phyloP scores from a whole-genome alignment of 2,113 vertebrate species.

The Emydocephalus ijimae region DNA sequence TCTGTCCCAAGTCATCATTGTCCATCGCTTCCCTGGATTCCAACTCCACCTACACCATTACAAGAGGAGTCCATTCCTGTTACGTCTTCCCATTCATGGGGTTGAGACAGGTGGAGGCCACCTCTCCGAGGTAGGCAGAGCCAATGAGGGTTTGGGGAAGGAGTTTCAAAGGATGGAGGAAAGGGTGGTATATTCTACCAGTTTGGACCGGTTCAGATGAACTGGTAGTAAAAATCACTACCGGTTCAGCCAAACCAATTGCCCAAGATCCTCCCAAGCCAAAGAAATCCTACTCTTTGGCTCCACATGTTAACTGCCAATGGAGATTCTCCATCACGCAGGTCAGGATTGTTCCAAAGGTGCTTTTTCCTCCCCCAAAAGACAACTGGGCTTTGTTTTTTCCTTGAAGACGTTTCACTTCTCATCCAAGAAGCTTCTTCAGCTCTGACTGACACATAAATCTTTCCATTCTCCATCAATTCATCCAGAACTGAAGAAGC shows the following conservation, averaged over 20 bases:
- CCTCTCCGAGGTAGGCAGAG: background rate
- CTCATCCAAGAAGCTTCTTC: background rate
- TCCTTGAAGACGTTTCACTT: background rate
- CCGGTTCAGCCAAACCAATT: background rate
- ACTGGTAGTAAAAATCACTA: no score
- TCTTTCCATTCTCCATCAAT: background rate
- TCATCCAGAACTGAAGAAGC: background rate
- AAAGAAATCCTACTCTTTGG: background rate
- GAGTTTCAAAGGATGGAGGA: background rate
- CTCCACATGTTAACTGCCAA: background rate
- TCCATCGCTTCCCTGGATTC: background rate
- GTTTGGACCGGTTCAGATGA: no score
- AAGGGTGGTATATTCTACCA: no score
- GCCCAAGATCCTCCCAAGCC: background rate
- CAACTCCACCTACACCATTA: background rate
- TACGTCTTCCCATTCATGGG: background rate
- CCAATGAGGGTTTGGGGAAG: background rate
- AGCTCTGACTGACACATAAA: background rate
- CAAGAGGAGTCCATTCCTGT: background rate
- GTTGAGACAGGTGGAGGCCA: background rate
- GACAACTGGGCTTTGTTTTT: background rate
- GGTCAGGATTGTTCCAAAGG: background rate
- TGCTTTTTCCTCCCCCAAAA: no score
- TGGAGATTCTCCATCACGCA: background rate
- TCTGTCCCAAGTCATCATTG: background rate